Base-by-base conservation (phyloP, 2,797 vertebrate species). In the Sus cebifrons region DNA sequence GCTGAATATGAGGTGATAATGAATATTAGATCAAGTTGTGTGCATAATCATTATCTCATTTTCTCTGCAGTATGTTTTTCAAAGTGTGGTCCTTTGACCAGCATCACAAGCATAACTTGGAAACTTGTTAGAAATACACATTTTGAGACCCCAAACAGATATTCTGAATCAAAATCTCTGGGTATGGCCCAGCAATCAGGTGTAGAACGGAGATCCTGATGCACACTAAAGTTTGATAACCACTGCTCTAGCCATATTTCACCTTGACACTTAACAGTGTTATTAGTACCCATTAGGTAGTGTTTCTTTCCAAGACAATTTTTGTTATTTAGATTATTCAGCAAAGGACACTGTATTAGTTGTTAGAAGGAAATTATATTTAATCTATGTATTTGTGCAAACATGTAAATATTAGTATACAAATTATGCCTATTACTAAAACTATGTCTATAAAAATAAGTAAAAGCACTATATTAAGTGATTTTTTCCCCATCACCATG, bases 381-480 rank as follows among this genome's bases (percentile, higher is more conserved):
- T 27, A 81, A 71, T 96, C 73, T 87, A 74, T 27, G 23, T 68
- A 82, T 67, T 93, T 54, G 94, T 86, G 56, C 52, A 96, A 67
- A 21, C 70, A 32, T 14, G 12, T 95, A 68, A 86, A 17, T 75
- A 90, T 58, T 87, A 96, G 56, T n/a, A 32, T 5, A 79, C 92
- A 96, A 6, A 5, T 96, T 95, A n/a, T 92, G 25, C 27, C 7
- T 86, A 1, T 95, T 97, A 86, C 16, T 84, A 91, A 94, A 96
- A 95, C 44, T 89, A 68, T 94, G 67, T 89, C 85, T 97, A 16
- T 92, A 96, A 96, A 96, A 97, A 91, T 85, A 98, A 97, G 75
- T 95, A 84, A 40, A 93, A 91, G 44, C 36, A 67, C 6, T 98
- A 78, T 96, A 97, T 96, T 98, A 96, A 95, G 96, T 96, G 90